phyloP scores from a whole-genome alignment of 2,113 vertebrate species.

The Oryzias celebensis region DNA sequence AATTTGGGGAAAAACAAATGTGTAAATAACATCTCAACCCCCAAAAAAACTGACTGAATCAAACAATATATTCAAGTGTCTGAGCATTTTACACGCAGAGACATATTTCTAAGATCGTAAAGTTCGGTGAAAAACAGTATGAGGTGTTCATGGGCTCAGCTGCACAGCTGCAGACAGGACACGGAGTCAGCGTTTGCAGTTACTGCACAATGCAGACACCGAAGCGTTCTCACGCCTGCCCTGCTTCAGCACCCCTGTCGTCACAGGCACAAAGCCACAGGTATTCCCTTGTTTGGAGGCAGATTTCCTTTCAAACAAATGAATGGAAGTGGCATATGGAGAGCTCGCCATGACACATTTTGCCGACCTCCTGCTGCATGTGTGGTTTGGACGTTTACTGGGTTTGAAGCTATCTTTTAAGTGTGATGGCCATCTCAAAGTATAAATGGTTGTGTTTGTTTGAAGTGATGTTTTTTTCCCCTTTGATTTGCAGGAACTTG shows the following conservation, averaged over 20 bases:
- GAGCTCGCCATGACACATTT: slow-evolving; percentile 8
- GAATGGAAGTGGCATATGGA: slow-evolving; percentile 22
- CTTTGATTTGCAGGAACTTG: background rate
- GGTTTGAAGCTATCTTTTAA: background rate
- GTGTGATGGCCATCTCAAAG: too few relatives aligned
- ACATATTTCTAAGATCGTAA: background rate
- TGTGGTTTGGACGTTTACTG: too few relatives aligned
- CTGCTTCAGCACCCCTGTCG: slow-evolving; percentile 19
- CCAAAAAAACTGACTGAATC: too few relatives aligned
- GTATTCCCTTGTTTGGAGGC: slow-evolving; percentile 28
- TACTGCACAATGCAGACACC: slow-evolving; percentile 59
- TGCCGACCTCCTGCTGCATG: background rate
- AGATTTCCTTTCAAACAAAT: slow-evolving; percentile 32
- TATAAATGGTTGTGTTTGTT: background rate
- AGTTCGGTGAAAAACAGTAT: background rate
- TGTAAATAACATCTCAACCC: too few relatives aligned
- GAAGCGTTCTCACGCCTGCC: slow-evolving; percentile 35
- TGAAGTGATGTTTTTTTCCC: background rate
- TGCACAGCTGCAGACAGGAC: slow-evolving; percentile 31
- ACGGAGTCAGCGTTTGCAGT: slow-evolving; percentile 19
- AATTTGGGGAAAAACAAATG: too few relatives aligned
- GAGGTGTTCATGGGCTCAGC: slow-evolving; percentile 29
- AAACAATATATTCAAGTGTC: too few relatives aligned
- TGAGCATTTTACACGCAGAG: too few relatives aligned
- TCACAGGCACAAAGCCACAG: slow-evolving; percentile 42